Conservation (phyloP, 2,888 invertebrate genomes). For the Trisateles emortualis region DNA sequence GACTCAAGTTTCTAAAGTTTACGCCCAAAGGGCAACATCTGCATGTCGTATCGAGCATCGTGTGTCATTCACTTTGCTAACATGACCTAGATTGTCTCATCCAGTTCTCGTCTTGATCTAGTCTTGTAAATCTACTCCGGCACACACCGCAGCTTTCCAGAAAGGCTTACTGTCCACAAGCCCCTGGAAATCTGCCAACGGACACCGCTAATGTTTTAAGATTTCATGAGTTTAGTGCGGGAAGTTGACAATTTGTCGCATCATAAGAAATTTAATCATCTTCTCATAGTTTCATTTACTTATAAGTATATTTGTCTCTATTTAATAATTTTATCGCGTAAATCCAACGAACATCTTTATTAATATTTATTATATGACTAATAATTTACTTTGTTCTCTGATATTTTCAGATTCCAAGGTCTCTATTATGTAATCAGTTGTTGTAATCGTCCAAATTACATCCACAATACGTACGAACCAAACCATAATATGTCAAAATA, state of each 20-base stretch:
- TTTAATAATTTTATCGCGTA: background rate
- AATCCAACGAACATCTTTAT: conserved; percentile 4
- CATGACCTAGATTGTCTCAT: conserved; percentile 37
- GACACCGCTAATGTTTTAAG: conserved; percentile 30
- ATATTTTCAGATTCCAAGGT: conserved; percentile 28
- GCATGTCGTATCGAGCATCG: conserved; percentile 11
- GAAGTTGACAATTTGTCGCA: conserved; percentile 19
- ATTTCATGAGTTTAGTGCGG: conserved; percentile 23
- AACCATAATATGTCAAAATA: conserved; percentile 16
- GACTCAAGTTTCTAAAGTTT: background rate
- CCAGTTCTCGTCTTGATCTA: conserved; percentile 30
- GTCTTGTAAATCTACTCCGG: conserved; percentile 32
- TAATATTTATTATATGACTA: conserved; percentile 10
- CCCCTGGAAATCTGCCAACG: conserved; percentile 40
- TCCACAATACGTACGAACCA: conserved; percentile 19
- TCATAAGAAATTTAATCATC: conserved; percentile 16
- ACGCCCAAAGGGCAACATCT: conserved; percentile 15
- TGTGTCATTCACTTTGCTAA: conserved; percentile 25
- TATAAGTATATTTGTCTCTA: background rate
- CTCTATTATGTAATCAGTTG: conserved; percentile 14
- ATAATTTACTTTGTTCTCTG: conserved; percentile 20
- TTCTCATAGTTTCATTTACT: background rate
- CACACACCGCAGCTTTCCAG: conserved; percentile 25
- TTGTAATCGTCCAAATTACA: conserved; percentile 9
- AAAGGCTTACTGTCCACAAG: conserved; percentile 27